A percentile compares a stretch with the other conserved stretches of the same genome.
Conservation (phyloP, 2,113 vertebrate species). For the Arizona elegans region DNA sequence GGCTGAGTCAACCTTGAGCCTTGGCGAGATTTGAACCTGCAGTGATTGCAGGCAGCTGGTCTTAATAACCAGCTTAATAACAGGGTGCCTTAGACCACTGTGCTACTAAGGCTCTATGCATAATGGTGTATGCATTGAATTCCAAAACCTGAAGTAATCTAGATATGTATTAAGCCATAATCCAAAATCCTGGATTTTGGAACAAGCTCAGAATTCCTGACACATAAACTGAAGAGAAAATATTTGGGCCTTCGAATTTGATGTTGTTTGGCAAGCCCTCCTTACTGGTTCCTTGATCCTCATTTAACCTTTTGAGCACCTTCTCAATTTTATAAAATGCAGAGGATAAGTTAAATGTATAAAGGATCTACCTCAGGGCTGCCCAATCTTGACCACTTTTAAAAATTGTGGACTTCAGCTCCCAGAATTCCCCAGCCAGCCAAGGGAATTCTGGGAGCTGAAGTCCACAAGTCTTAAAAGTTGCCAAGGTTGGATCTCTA, state of each 20-base stretch:
- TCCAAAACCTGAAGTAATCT: not conserved
- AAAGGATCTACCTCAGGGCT: not conserved
- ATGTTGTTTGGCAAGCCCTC: not conserved
- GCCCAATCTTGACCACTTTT: not conserved
- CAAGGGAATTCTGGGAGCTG: not conserved
- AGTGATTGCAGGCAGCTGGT: no score
- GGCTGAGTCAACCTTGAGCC: no score
- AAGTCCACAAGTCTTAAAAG: not conserved
- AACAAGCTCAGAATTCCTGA: not conserved
- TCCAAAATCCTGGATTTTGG: not conserved
- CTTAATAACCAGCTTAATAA: no score
- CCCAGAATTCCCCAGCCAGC: not conserved
- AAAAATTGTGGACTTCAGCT: not conserved
- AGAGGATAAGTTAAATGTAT: not conserved
- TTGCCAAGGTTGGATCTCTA: not conserved
- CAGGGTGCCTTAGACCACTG: no score
- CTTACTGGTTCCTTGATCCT: not conserved
- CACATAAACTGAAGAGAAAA: not conserved
- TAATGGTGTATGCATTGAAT: not conserved
- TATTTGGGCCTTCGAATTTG: not conserved
- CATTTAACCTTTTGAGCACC: not conserved
- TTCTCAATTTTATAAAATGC: not conserved
- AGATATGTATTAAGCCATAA: not conserved
- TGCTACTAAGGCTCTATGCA: no score
- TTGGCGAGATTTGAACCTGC: no score